Evolutionary conservation across 2,888 invertebrate species (phyloP), one percentile per base, ranked within the genome.

Genomic region (Copidosoma aretas): DNA sequence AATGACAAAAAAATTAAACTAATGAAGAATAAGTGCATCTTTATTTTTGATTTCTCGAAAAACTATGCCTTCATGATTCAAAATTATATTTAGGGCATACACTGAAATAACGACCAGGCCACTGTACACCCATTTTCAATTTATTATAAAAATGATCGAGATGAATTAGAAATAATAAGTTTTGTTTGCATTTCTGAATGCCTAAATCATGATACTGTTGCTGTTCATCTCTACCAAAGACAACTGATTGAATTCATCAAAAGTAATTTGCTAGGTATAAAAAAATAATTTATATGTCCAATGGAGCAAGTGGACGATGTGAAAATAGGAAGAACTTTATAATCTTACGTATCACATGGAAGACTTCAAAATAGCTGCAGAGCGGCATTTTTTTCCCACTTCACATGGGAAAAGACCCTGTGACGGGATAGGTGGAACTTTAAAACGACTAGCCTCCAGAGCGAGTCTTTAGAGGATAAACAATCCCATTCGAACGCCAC

Each of bases 341-440:
- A 74, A 73, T 57, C 24, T 72, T 25, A 67, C 43, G 60, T 59
- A 65, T 60, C 71, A 72, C 52, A 46, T 66, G 57, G 17, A 65
- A 19, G 68, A 70, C 58, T 73, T 73, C 68, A 54, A 49, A 19
- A 52, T 71, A 65, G 19, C 57, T 49, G 67, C 67, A n/a, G 60
- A 62, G 52, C 73, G 71, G 74, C 61, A 74, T 68, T 74, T 60
- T 53, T 73, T 71, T 65, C 66, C 71, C 5, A 71, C 64, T 56
- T 58, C 61, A 12, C 73, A 73, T 52, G 74, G 73, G 15, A 71
- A 74, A 67, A 67, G 71, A 14, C 70, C 72, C 22, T 71, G 71
- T 64, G 72, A 71, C 56, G 69, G 74, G 54, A 39, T 63, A 8
- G 53, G 24, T 22, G 53, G 53, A 32, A 22, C 22, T 24, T 10